Conservation (phyloP, 2,113 vertebrate species). For the Passer domesticus region DNA sequence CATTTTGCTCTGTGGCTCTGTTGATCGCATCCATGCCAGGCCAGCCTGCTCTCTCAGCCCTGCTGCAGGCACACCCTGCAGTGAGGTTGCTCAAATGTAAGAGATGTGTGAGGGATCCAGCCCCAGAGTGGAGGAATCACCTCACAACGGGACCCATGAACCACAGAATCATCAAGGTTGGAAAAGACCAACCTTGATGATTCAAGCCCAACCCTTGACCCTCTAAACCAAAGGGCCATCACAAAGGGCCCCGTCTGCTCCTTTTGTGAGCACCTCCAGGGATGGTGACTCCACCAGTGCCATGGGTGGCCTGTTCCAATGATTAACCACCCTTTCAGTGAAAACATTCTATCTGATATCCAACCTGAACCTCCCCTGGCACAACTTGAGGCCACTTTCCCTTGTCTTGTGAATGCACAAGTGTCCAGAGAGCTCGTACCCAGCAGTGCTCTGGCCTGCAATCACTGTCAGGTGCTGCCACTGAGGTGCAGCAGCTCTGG, state of each 20-base stretch:
- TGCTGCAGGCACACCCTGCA: not conserved
- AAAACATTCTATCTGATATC: not conserved
- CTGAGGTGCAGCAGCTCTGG: not conserved
- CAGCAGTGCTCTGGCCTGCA: not conserved
- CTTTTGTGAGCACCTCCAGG: not conserved
- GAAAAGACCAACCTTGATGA: too few relatives aligned
- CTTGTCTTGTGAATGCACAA: not conserved
- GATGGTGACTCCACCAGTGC: too few relatives aligned
- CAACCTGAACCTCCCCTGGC: not conserved
- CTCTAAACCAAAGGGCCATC: not conserved
- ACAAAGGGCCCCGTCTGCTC: not conserved
- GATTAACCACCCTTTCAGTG: not conserved
- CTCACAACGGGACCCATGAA: not conserved
- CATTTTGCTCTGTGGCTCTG: not conserved
- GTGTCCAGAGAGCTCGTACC: not conserved
- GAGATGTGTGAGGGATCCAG: fast-evolving
- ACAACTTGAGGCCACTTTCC: not conserved
- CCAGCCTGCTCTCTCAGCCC: not conserved
- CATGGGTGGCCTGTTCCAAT: not conserved
- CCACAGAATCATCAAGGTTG: not conserved
- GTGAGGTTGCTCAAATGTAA: fast-evolving
- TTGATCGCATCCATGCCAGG: not conserved
- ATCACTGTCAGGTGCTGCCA: not conserved
- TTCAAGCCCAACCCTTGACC: not conserved
- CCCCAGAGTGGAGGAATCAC: fast-evolving